Evolutionary conservation across 2,797 vertebrate genomes (phyloP), one percentile per base, ranked within the genome.

Genomic region (Trachops cirrhosus): DNA sequence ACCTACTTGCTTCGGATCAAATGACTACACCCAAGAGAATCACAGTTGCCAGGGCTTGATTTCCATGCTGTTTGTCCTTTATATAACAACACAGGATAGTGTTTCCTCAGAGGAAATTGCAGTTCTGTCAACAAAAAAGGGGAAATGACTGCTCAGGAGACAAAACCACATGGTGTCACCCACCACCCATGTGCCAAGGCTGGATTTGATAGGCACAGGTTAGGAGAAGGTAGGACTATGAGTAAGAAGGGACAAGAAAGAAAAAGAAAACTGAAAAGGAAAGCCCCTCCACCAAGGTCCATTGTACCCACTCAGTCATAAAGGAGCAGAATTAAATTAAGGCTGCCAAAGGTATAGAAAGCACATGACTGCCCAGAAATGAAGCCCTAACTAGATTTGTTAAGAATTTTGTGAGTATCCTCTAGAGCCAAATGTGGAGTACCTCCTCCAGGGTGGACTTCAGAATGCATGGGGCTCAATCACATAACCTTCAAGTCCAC

Each of bases 351-450:
- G n/a, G 5, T 9, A 41, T 21, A 50, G 14, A 86, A 86, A 57
- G 19, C 15, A 62, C 16, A 5, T 1, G 1, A 1, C 37, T 14
- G 44, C 34, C 48, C 64, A 0, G 1, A 44, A 1, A 0, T 5
- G 26, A 71, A 78, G 19, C 15, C 52, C 9, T 29, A 3, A 16
- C 3, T 11, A 11, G n/a, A 52, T 52, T 16, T 41, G 15, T 18
- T 62, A 9, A 19, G 3, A n/a, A 2, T 62, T 86, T 52, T 41
- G 7, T 59, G 48, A 88, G 10, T 57, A 4, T 9, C 18, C 26
- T 64, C 19, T 41, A 50, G 68, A 75, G 37, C 21, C 19, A 2
- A 6, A 34, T 5, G 15, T 32, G 46, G 22, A 75, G 3, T 3
- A 0, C 24, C 19, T 26, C 15, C 44, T 64, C 29, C 14, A 14